Evolutionary conservation across 2,888 invertebrate species (phyloP).

Genomic region (Bimastos eiseni): DNA sequence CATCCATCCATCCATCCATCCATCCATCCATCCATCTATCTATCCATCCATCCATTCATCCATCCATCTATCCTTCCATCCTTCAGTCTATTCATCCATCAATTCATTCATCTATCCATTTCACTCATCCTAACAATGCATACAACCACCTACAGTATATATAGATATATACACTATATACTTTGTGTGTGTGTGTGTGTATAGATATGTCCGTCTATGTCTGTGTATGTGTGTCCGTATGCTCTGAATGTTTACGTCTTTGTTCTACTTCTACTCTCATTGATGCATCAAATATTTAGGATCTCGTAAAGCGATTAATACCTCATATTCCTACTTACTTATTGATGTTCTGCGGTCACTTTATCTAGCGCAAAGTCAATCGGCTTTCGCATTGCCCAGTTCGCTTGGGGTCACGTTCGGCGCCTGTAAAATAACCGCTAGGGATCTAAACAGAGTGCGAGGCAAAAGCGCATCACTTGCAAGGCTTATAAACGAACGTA

Average conservation of each 20-base stretch:
- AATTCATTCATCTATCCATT: too few relatives aligned
- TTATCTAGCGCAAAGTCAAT: background rate
- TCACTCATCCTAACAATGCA: too few relatives aligned
- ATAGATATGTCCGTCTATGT: too few relatives aligned
- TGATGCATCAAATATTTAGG: background rate
- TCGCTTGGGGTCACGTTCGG: background rate
- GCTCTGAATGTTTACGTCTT: background rate
- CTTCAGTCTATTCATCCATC: too few relatives aligned
- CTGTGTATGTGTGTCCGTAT: background rate
- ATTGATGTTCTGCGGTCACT: background rate
- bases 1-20: too few relatives aligned
- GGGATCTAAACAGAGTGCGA: background rate
- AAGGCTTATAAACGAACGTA: too few relatives aligned
- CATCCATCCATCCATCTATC: too few relatives aligned
- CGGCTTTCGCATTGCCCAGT: background rate
- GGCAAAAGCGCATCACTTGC: background rate
- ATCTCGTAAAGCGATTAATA: background rate
- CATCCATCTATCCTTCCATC: too few relatives aligned
- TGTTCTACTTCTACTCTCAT: background rate
- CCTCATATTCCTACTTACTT: conserved; percentile 1
- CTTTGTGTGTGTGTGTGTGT: background rate
- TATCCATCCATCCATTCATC: too few relatives aligned
- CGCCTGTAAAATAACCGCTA: background rate
- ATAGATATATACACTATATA: too few relatives aligned
- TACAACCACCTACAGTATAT: too few relatives aligned